phyloP scores from a whole-genome alignment of 2,888 invertebrate genomes.

The Heterodera filipjevi region DNA sequence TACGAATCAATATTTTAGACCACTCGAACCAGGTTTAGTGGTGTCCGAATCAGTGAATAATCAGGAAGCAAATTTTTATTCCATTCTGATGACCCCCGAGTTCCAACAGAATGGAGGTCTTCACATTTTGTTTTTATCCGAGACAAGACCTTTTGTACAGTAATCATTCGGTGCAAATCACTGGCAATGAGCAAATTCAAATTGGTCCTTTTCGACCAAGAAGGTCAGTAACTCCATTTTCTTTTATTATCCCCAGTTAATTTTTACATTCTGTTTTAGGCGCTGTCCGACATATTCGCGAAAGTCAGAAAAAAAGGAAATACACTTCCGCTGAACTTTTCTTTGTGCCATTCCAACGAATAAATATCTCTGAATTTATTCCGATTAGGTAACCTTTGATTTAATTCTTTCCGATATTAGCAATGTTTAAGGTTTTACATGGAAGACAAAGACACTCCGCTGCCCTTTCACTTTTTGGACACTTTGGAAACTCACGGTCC shows the following conservation, averaged over 20 bases:
- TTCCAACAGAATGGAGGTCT: slow-evolving; percentile 50
- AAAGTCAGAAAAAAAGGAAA: slow-evolving; percentile 58
- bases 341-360: slow-evolving; percentile 64
- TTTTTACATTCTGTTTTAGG: slow-evolving; percentile 36
- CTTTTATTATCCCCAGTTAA: not conserved
- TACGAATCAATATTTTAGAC: slow-evolving; percentile 21
- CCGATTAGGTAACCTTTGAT: slow-evolving; percentile 47
- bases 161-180: slow-evolving; percentile 61
- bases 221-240: slow-evolving; percentile 43
- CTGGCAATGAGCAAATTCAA: slow-evolving; percentile 64
- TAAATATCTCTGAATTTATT: slow-evolving; percentile 62
- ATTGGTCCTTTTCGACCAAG: slow-evolving; percentile 64
- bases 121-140: not conserved
- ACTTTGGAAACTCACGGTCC: slow-evolving; percentile 55
- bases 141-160: slow-evolving; percentile 15
- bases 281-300: slow-evolving; percentile 63
- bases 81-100: slow-evolving; percentile 50
- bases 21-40: slow-evolving; percentile 51
- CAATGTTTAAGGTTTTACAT: slow-evolving; percentile 46
- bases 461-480: slow-evolving; percentile 63
- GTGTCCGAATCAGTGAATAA: slow-evolving; percentile 54
- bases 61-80: slow-evolving; percentile 62
- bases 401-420: not conserved
- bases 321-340: slow-evolving; percentile 64
- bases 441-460: slow-evolving; percentile 65